Conservation (phyloP, 2,113 vertebrate genomes). For the Pavo muticus region DNA sequence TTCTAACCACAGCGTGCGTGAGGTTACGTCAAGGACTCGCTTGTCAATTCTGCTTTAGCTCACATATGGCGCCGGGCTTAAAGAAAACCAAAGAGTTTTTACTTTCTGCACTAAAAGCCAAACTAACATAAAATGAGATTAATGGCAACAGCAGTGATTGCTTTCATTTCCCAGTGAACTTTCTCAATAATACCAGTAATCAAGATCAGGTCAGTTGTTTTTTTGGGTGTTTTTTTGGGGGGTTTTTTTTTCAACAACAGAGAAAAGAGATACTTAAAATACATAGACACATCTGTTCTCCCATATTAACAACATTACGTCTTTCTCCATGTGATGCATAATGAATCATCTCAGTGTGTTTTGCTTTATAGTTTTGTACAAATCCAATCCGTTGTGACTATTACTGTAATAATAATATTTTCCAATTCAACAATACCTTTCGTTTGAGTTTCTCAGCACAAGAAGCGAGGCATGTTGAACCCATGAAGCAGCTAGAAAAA, state of each 20-base stretch:
- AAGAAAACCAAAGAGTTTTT: slow-evolving; percentile 58
- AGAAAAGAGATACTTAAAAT: slow-evolving; percentile 42
- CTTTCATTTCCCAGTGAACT: slow-evolving; percentile 62
- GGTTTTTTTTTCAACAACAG: background rate
- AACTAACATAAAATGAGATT: slow-evolving; percentile 64
- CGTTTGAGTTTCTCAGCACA: background rate
- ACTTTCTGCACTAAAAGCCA: slow-evolving; percentile 60
- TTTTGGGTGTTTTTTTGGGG: background rate
- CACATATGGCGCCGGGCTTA: background rate
- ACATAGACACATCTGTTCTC: slow-evolving; percentile 61
- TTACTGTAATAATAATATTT: slow-evolving; percentile 62
- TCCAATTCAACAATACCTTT: slow-evolving; percentile 46
- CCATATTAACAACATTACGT: slow-evolving; percentile 70
- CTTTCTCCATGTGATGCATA: slow-evolving; percentile 58
- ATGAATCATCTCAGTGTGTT: slow-evolving; percentile 65
- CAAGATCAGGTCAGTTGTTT: slow-evolving; percentile 40
- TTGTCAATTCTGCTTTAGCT: slow-evolving; percentile 60
- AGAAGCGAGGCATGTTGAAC: slow-evolving; percentile 12
- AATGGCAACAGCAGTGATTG: slow-evolving; percentile 48
- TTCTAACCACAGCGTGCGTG: slow-evolving; percentile 14
- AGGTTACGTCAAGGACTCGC: slow-evolving; percentile 59
- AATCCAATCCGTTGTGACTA: slow-evolving; percentile 50
- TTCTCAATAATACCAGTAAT: slow-evolving; percentile 59
- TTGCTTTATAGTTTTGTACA: slow-evolving; percentile 57
- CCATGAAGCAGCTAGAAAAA: background rate